Evolutionary conservation across 2,888 invertebrate species (phyloP), one percentile per base, ranked within the genome.

Genomic region (Sepiola atlantica): DNA sequence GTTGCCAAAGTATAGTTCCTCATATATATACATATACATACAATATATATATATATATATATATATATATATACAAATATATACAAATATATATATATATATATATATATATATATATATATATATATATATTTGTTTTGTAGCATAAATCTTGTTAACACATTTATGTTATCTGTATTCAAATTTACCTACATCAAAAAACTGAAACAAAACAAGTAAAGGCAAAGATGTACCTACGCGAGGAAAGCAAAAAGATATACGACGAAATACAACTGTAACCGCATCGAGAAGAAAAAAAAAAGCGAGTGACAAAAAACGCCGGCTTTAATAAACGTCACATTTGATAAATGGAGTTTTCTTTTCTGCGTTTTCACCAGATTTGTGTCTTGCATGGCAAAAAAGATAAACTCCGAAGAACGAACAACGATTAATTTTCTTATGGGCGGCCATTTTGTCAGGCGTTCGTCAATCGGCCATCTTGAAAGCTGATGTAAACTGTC

Each of bases 401-500:
- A n/a, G 77, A 77, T n/a, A n/a, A 77, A 77, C n/a, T 10, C 77
- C 16, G 77, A 77, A 28, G 28, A 77, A 77, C 77, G 77, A 12
- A 77, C 77, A n/a, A 28, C 77, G 77, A 77, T 77, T 77, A 77
- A 77, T 77, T 77, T 77, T 77, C 77, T 77, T 77, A 77, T 28
- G n/a, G n/a, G 77, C n/a, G 28, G n/a, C 77, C 77, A 77, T 77
- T n/a, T 77, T 77, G 77, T 77, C 77, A 77, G 77, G n/a, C 77
- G 77, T 77, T n/a, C 77, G 77, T 77, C 77, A 77, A n/a, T 77
- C 77, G 77, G 77, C 77, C 77, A 77, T 77, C 77, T n/a, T 77
- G 77, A n/a, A 77, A 77, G n/a, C 28, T 77, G 77, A 77, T 77
- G 77, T 77, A 77, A 77, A n/a, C n/a, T 77, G 77, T 77, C 77